phyloP scores from a whole-genome alignment of 2,797 vertebrate genomes.

The Platalea minor region DNA sequence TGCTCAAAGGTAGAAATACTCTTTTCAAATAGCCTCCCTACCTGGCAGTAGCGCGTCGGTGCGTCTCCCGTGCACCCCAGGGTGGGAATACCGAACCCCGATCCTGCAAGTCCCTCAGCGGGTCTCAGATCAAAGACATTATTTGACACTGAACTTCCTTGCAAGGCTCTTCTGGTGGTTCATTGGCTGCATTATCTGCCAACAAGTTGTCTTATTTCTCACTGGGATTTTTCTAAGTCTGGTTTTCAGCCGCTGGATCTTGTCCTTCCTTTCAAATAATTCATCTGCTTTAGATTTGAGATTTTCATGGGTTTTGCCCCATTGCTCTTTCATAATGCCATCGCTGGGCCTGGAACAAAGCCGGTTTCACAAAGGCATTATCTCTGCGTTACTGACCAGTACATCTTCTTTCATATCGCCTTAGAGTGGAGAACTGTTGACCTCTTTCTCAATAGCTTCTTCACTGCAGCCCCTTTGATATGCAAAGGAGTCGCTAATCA shows the following conservation, averaged over 20 bases:
- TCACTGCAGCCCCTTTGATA: not conserved
- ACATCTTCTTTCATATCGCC: not conserved
- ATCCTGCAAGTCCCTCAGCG: accelerated
- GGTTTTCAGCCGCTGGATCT: not conserved
- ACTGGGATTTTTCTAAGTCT: not conserved
- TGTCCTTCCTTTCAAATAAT: not conserved
- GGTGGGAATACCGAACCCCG: not conserved
- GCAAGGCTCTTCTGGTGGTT: not conserved
- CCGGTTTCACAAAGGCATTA: not conserved
- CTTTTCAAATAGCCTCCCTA: too few species aligned
- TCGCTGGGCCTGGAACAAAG: not conserved
- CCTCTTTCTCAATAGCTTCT: not conserved
- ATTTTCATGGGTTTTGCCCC: not conserved
- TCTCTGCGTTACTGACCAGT: not conserved
- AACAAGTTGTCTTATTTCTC: not conserved
- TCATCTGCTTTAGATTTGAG: not conserved
- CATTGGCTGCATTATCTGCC: not conserved
- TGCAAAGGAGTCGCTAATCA: not conserved
- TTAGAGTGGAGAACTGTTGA: not conserved
- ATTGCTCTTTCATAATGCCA: not conserved
- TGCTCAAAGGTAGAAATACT: not conserved
- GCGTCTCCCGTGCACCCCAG: accelerated
- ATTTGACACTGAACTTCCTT: not conserved
- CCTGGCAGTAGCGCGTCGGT: not conserved
- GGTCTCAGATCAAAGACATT: not conserved